Conservation (phyloP, 2,888 invertebrate species). For the Drosophila leonis region DNA sequence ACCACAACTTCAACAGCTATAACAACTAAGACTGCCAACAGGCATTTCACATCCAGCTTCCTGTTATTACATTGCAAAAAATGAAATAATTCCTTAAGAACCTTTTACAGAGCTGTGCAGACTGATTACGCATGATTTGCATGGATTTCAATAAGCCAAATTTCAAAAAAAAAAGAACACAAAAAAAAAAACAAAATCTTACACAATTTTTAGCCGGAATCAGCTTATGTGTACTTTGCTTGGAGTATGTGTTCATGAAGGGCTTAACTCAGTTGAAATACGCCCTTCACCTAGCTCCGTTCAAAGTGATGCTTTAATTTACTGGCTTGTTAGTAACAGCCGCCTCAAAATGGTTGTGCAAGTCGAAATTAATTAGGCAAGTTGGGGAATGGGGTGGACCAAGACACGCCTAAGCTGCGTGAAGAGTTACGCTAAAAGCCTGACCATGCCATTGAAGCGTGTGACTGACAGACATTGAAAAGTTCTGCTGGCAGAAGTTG, state of each 20-base stretch:
- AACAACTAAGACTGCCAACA: neutral
- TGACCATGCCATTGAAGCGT: neutral
- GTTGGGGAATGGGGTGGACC: neutral
- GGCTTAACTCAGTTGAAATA: slow-evolving; percentile 1
- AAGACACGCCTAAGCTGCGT: slow-evolving; percentile 8
- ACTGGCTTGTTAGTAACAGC: neutral
- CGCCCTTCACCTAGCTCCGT: neutral
- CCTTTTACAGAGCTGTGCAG: neutral
- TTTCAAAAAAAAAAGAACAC: neutral
- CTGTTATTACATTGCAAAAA: neutral
- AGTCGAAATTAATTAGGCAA: slow-evolving; percentile 47
- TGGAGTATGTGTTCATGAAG: neutral
- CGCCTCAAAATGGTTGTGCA: slow-evolving; percentile 28
- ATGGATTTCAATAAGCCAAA: neutral
- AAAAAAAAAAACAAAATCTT: neutral
- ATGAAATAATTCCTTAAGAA: neutral
- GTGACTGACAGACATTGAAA: slow-evolving; percentile 28
- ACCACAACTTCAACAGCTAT: neutral
- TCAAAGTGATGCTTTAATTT: neutral
- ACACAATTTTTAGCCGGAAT: neutral
- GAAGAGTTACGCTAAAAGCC: neutral
- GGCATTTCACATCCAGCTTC: neutral
- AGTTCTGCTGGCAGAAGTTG: slow-evolving; percentile 28
- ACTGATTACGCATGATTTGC: slow-evolving; percentile 1
- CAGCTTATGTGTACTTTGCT: neutral